These are phyloP conservation scores for Cacatua alba DNA, from an alignment of 2,113 vertebrate genomes.

Conservation along the genomic window DNA sequence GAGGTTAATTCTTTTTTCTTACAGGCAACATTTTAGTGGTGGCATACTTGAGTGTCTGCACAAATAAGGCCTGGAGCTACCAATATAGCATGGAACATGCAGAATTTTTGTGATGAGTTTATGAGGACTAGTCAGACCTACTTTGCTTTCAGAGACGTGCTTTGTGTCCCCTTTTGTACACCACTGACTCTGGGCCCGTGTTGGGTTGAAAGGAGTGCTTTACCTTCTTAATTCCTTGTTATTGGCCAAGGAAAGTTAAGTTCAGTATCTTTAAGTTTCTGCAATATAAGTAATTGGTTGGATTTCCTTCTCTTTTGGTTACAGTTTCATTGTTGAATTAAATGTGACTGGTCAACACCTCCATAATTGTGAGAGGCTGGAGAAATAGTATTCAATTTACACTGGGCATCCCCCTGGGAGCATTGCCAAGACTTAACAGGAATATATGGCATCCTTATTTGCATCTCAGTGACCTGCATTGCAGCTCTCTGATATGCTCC, in stretches of 20 bases:
- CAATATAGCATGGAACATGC: fast-evolving
- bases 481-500: background rate
- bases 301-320: background rate
- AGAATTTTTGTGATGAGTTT: background rate
- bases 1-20: background rate
- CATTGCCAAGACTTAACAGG: background rate
- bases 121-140: background rate
- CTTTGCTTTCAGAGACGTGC: background rate
- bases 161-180: background rate
- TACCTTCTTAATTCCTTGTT: background rate
- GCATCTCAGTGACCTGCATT: background rate
- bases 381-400: background rate
- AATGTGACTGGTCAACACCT: background rate
- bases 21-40: background rate
- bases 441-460: background rate
- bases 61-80: background rate
- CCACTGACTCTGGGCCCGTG: background rate
- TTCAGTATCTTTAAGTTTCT: background rate
- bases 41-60: background rate
- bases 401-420: background rate
- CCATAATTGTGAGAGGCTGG: background rate
- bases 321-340: background rate
- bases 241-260: background rate
- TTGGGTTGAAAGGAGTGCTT: background rate
- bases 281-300: background rate